phyloP scores from a whole-genome alignment of 1,140 invertebrate species.

The Heliothis subflexa region DNA sequence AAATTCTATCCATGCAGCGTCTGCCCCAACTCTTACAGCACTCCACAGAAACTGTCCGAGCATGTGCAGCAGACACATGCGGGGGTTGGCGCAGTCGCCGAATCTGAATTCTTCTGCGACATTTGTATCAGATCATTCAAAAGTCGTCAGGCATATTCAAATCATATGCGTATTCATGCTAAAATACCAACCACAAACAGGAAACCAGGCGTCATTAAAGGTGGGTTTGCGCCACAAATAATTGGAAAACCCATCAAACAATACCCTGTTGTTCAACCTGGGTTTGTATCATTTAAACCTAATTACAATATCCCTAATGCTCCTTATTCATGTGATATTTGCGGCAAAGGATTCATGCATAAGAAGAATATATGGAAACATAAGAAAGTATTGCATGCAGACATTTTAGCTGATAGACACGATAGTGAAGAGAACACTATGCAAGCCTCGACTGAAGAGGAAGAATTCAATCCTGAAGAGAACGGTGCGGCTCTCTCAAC shows the following conservation, averaged over 20 bases:
- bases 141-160: conserved; percentile 84
- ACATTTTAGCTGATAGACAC: conserved; percentile 74
- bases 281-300: conserved; percentile 69
- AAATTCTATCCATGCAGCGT: conserved; percentile 89
- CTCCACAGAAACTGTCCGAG: conserved; percentile 86
- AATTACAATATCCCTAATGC: conserved; percentile 75
- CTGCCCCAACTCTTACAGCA: conserved; percentile 88
- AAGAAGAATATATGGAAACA: conserved; percentile 87
- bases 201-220: conserved; percentile 63
- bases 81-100: conserved; percentile 56
- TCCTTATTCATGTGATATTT: conserved; percentile 87
- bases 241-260: conserved; percentile 80
- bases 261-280: conserved; percentile 71
- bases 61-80: conserved; percentile 86
- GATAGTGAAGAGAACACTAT: conserved; percentile 81
- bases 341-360: conserved; percentile 87
- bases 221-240: conserved; percentile 75
- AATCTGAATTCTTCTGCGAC: conserved; percentile 82
- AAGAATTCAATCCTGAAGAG: conserved; percentile 81
- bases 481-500: conserved; percentile 77
- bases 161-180: conserved; percentile 86
- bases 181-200: conserved; percentile 83
- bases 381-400: conserved; percentile 84
- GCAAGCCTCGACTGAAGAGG: conserved; percentile 83
- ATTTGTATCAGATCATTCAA: conserved; percentile 84